These are phyloP conservation scores for Carterocephalus palaemon DNA, from an alignment of 2,888 invertebrate genomes.

Conservation along the genomic window DNA sequence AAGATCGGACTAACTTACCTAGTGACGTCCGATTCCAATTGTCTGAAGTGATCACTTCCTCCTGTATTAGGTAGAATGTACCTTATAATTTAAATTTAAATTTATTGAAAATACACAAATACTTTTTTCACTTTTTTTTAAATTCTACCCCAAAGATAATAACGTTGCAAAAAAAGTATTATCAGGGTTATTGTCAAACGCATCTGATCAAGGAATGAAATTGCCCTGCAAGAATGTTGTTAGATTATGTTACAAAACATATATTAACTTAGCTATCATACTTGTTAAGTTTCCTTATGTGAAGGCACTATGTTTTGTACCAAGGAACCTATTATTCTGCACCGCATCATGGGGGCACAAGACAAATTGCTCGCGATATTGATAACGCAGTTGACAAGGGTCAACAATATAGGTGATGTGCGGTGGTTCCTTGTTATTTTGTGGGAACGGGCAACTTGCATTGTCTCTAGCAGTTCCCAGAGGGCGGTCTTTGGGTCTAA, in stretches of 20 bases:
- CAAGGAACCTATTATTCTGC: slow-evolving; percentile 4
- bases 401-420: slow-evolving; percentile 14
- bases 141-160: too few species aligned
- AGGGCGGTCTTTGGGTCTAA: slow-evolving; percentile 4
- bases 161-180: too few species aligned
- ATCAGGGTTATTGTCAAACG: too few species aligned
- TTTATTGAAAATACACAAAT: too few species aligned
- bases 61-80: too few species aligned
- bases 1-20: too few species aligned
- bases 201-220: too few species aligned
- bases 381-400: slow-evolving; percentile 16
- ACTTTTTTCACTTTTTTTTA: too few species aligned
- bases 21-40: too few species aligned
- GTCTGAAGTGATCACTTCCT: too few species aligned
- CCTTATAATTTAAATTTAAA: too few species aligned
- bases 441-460: not conserved
- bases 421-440: not conserved
- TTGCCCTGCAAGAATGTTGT: too few species aligned
- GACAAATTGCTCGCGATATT: slow-evolving; percentile 11
- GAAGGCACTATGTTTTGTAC: not conserved
- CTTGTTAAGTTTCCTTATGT: not conserved
- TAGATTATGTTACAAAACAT: not conserved
- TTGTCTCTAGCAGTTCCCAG: slow-evolving; percentile 3
- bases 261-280: not conserved
- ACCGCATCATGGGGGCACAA: slow-evolving; percentile 10